A percentile compares a stretch with the other conserved stretches of the same genome.
phyloP scores from a whole-genome alignment of 2,888 invertebrate species.

The Dryococelus australis region DNA sequence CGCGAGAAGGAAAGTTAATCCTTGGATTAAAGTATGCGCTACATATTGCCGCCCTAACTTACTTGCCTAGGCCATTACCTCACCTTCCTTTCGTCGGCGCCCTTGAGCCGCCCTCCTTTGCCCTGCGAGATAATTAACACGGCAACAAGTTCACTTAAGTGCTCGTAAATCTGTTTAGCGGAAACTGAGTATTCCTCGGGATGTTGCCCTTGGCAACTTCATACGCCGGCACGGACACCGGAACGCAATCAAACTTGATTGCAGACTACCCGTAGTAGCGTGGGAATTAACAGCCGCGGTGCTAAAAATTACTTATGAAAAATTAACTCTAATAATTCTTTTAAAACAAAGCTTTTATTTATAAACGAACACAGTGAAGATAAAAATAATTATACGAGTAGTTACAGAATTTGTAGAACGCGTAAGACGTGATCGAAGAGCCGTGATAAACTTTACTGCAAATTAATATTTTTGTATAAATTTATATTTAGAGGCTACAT shows the following conservation, averaged over 20 bases:
- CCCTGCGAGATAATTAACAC: background rate
- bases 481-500: too few relatives aligned
- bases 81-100: background rate
- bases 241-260: background rate
- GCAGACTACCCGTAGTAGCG: background rate
- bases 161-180: background rate
- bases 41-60: background rate
- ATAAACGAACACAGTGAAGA: too few relatives aligned
- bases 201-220: background rate
- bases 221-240: background rate
- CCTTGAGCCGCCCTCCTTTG: background rate
- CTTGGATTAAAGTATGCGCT: background rate
- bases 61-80: background rate
- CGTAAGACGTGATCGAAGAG: too few relatives aligned
- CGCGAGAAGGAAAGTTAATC: background rate
- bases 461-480: too few relatives aligned
- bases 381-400: too few relatives aligned
- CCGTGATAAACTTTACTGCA: too few relatives aligned
- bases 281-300: too few relatives aligned
- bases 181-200: background rate
- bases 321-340: too few relatives aligned
- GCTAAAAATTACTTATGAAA: too few relatives aligned
- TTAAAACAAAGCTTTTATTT: too few relatives aligned
- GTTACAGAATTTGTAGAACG: too few relatives aligned
- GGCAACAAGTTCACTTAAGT: constrained; percentile 16